Conservation (phyloP, 2,888 invertebrate species). For the Calephelis perditalis region DNA sequence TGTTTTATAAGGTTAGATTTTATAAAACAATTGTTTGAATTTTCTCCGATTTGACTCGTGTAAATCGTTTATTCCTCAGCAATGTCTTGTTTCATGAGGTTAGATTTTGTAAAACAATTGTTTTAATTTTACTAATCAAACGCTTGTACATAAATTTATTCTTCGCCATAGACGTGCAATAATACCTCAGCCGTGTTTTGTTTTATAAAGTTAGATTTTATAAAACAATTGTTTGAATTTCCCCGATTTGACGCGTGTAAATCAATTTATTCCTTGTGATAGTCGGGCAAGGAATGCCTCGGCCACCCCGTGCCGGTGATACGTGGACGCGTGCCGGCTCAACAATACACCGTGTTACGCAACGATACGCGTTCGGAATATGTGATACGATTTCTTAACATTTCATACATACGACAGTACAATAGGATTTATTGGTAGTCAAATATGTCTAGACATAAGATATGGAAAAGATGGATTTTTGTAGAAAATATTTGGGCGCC, state of each 20-base stretch:
- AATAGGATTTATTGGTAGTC: conserved; percentile 45
- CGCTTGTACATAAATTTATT: no score
- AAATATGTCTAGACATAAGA: conserved; percentile 54
- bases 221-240: no score
- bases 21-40: no score
- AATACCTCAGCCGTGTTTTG: no score
- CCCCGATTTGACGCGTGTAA: conserved; percentile 1
- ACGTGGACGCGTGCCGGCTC: conserved; percentile 58
- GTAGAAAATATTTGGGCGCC: neutral
- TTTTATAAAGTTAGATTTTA: no score
- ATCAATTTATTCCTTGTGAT: conserved; percentile 10
- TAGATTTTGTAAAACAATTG: no score
- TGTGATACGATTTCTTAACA: conserved; percentile 42
- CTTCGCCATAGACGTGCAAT: no score
- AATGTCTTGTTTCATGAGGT: no score
- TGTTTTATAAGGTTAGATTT: no score
- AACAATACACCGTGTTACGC: conserved; percentile 52
- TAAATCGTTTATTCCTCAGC: no score
- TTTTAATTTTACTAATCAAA: no score
- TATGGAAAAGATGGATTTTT: conserved; percentile 10
- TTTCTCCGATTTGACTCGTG: no score
- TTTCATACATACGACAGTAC: conserved; percentile 62
- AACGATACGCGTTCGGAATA: conserved; percentile 38
- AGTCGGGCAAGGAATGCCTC: conserved; percentile 49
- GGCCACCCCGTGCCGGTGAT: conserved; percentile 55